phyloP scores from a whole-genome alignment of 2,113 vertebrate species.

The Aix galericulata region DNA sequence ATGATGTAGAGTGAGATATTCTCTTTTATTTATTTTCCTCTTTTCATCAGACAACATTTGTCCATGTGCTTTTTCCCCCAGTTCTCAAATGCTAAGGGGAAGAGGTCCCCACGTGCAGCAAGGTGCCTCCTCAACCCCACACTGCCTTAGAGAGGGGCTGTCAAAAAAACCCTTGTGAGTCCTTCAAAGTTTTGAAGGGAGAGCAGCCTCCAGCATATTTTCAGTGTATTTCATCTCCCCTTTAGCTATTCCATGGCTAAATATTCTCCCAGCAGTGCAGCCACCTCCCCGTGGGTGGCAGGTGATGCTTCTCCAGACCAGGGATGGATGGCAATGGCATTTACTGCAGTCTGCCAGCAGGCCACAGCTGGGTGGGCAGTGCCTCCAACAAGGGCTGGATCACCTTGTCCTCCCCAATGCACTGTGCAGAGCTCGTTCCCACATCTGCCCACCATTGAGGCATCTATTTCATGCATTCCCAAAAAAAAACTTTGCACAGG shows the following conservation, averaged over 20 bases:
- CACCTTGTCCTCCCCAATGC: neutral
- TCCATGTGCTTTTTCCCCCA: neutral
- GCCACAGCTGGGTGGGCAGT: neutral
- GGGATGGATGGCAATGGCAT: neutral
- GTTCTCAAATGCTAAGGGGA: neutral
- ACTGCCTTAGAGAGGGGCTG: neutral
- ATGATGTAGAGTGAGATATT: neutral
- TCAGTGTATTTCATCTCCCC: neutral
- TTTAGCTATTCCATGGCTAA: neutral
- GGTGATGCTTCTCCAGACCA: neutral
- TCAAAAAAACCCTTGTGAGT: neutral
- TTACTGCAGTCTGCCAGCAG: rapidly evolving
- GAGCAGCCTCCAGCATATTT: neutral
- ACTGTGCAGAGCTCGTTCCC: neutral
- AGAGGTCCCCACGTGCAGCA: neutral
- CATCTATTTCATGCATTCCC: neutral
- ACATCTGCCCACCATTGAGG: neutral
- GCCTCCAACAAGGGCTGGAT: neutral
- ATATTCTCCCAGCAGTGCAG: neutral
- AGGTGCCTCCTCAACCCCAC: neutral
- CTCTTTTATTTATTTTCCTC: neutral
- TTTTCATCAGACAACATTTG: neutral
- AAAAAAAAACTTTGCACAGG: neutral
- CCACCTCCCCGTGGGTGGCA: rapidly evolving
- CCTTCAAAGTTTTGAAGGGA: neutral